phyloP scores from a whole-genome alignment of 2,113 vertebrate species.

The Orthonyx spaldingii region DNA sequence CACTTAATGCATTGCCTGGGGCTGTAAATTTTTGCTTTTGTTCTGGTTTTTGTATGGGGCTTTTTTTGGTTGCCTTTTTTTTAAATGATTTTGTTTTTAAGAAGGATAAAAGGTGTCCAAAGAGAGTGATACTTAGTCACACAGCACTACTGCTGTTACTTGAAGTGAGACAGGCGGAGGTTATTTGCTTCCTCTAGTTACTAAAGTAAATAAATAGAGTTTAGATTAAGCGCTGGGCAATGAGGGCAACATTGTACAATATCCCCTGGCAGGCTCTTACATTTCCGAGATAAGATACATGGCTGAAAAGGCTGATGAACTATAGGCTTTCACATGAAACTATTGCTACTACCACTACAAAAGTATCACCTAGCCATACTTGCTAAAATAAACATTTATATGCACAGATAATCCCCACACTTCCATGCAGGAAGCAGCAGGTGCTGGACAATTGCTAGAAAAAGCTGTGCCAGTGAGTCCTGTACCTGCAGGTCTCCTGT shows the following conservation, averaged over 20 bases:
- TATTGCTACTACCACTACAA: neutral
- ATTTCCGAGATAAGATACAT: neutral
- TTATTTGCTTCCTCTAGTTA: neutral
- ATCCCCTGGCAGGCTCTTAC: neutral
- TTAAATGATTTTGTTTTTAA: neutral
- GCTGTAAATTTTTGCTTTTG: neutral
- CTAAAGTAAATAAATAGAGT: neutral
- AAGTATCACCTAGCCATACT: neutral
- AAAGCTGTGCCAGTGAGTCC: neutral
- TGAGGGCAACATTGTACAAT: neutral
- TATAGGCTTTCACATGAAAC: neutral
- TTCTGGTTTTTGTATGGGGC: neutral
- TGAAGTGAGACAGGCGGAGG: neutral
- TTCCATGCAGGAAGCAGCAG: fast-evolving
- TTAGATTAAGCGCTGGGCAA: neutral
- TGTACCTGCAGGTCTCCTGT: neutral
- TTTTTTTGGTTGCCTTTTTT: neutral
- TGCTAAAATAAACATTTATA: neutral
- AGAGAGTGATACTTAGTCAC: neutral
- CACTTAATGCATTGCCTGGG: neutral
- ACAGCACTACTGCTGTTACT: neutral
- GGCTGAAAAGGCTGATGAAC: neutral
- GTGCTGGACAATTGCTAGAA: neutral
- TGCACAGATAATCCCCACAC: neutral
- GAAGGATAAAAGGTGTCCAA: neutral